These are phyloP conservation scores for Pantherophis guttatus DNA, from an alignment of 2,113 vertebrate species.

Conservation along the genomic window DNA sequence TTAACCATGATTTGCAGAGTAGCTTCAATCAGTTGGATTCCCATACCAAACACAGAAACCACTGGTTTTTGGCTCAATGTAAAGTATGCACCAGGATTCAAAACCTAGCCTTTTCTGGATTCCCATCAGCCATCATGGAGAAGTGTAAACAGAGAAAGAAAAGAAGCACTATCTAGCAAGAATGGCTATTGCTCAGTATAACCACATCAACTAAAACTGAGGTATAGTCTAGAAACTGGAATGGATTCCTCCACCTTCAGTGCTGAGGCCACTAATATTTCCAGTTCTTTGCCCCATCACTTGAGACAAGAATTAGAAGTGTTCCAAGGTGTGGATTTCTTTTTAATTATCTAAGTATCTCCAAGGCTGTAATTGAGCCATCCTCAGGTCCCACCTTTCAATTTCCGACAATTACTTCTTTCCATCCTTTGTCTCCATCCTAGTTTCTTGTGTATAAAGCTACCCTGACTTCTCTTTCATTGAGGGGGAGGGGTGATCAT, in stretches of 20 bases:
- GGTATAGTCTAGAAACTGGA: not conserved
- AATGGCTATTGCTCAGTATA: not conserved
- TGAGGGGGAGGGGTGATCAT: not conserved
- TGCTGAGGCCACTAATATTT: not conserved
- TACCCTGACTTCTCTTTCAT: not conserved
- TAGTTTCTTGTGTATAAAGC: not conserved
- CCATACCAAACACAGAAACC: not conserved
- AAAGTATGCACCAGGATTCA: not conserved
- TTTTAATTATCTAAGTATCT: constrained; percentile 63
- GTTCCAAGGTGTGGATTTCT: constrained; percentile 48
- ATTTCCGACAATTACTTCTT: not conserved
- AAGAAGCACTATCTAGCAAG: not conserved
- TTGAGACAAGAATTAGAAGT: not conserved
- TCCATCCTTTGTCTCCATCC: not conserved
- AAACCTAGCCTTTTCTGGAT: not conserved
- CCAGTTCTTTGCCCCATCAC: not conserved
- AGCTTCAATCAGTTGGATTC: not conserved
- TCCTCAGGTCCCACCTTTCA: not conserved
- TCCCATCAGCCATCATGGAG: not conserved
- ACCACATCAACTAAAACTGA: not conserved
- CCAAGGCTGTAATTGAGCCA: constrained; percentile 54
- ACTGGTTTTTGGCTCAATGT: not conserved
- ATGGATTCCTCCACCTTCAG: not conserved
- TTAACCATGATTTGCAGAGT: not conserved
- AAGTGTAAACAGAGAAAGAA: not conserved